Percentiles rank a stretch among this genome's conserved stretches.
phyloP scores from a whole-genome alignment of 2,797 vertebrate species.

The Sebastes umbrosus region DNA sequence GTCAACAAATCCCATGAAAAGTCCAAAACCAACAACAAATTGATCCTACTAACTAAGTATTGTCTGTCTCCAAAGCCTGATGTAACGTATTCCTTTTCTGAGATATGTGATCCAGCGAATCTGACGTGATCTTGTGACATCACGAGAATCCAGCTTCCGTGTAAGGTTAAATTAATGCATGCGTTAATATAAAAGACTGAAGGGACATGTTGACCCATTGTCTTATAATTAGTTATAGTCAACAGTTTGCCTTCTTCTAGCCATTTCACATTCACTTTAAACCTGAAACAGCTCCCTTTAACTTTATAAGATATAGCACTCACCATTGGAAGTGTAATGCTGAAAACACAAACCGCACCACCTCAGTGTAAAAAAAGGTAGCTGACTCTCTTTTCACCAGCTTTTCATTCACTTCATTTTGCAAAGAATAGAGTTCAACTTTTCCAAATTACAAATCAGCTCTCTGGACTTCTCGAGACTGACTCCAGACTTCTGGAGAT shows the following conservation, averaged over 20 bases:
- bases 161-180: no score
- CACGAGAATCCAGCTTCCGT: no score
- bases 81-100: neutral
- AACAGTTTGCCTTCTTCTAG: no score
- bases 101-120: no score
- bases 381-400: neutral
- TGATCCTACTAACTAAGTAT: neutral
- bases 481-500: conserved; percentile 63
- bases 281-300: no score
- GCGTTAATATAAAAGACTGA: no score
- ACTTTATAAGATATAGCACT: neutral
- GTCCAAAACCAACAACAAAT: neutral
- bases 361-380: neutral
- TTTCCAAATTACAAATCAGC: conserved; percentile 34
- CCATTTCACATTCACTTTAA: no score
- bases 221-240: no score
- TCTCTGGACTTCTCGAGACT: conserved; percentile 51
- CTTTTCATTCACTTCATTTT: conserved; percentile 6
- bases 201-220: no score
- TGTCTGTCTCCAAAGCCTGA: neutral
- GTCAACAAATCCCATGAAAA: neutral
- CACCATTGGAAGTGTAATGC: neutral
- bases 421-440: conserved; percentile 28
- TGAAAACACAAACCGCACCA: neutral
- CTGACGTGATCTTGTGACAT: no score